Evolutionary conservation across 2,113 vertebrate genomes (phyloP).

Genomic region (Nothoprocta perdicaria): DNA sequence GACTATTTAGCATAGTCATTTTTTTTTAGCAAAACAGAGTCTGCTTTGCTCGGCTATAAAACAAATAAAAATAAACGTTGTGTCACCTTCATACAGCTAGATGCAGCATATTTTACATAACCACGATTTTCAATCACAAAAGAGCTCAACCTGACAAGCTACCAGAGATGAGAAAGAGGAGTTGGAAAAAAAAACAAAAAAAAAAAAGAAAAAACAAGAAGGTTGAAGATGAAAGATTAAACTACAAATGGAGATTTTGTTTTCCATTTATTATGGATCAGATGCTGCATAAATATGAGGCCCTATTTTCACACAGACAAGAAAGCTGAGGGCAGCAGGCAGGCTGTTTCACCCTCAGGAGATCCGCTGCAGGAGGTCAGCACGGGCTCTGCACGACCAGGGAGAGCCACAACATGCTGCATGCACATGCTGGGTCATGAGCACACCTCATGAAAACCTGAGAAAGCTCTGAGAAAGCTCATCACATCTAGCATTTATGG

Average conservation of each 20-base stretch:
- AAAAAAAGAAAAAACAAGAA: background rate
- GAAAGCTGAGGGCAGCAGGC: background rate
- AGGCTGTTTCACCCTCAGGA: background rate
- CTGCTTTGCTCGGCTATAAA: background rate
- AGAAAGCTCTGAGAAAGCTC: background rate
- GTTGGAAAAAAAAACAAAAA: background rate
- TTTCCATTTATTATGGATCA: conserved; percentile 6
- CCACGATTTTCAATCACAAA: background rate
- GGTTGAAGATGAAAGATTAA: background rate
- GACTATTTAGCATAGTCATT: background rate
- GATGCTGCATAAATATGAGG: background rate
- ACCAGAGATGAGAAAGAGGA: background rate
- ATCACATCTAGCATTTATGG: background rate
- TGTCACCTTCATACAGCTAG: background rate
- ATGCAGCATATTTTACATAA: background rate
- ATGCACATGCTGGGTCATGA: background rate
- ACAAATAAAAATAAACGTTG: conserved; percentile 1
- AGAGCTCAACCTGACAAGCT: background rate
- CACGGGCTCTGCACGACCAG: background rate
- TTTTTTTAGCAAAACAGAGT: background rate
- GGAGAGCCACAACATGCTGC: background rate
- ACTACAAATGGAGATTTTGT: background rate
- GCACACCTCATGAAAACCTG: background rate
- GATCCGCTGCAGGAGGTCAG: background rate
- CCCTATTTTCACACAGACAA: background rate